Base-by-base conservation (phyloP, 2,888 invertebrate species). In the Nomada fucata region DNA sequence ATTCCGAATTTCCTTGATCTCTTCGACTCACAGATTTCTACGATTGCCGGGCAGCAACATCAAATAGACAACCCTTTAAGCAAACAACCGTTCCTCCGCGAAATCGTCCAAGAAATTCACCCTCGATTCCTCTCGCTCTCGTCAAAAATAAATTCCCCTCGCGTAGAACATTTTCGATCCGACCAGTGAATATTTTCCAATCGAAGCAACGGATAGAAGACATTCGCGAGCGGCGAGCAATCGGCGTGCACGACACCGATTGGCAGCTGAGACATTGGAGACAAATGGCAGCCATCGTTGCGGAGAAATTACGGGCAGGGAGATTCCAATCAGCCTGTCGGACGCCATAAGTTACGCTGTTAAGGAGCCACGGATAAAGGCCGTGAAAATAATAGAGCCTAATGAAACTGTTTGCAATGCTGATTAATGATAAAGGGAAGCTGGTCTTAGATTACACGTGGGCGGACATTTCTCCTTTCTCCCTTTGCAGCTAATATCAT, bases 321-420 rank as follows among this genome's bases (percentile, higher is more conserved):
- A 23, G 85, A 85, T 85, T 68, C 73, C 82, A 82, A 85, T 85
- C 85, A 29, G 74, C 36, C 74, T 84, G 83, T 88, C 87, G 85
- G 89, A 89, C 82, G 86, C 77, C 79, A 78, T 84, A 89, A 88
- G 76, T 89, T 79, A 88, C 75, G 60, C 76, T 77, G 76, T 86
- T 85, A 82, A 85, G 74, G 68, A 78, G 57, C 36, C 55, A 13
- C 63, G 29, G 80, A 76, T 79, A 83, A 79, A 60, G 44, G 23
- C 59, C 55, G 68, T 65, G 83, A 76, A 84, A 84, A 76, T 84
- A 80, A 84, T 84, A 71, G 70, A 57, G 36, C 59, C 82, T 81
- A 80, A 89, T 89, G 79, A 75, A 89, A 89, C 86, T 89, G 86
- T 88, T 84, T 89, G 83, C 83, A 89, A 87, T 88, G 85, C 85